A percentile compares a stretch with the other conserved stretches of the same genome.
Conservation (phyloP, 2,113 vertebrate species). For the Redunca redunca region DNA sequence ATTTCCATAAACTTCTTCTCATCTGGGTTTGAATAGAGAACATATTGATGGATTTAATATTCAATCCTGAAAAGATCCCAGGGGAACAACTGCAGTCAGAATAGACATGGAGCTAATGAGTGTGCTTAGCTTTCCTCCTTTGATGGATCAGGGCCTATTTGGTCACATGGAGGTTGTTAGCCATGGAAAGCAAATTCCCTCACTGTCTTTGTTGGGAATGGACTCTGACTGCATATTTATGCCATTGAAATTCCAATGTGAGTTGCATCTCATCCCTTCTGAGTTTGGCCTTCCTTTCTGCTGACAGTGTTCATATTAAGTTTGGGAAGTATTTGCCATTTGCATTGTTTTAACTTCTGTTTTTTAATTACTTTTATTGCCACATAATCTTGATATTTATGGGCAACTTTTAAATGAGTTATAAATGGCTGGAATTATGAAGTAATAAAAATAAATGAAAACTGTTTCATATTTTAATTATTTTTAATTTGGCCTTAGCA, state of each 20-base stretch:
- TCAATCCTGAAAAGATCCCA: background rate
- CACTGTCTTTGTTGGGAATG: background rate
- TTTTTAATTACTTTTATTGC: conserved; percentile 66
- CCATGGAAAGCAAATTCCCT: background rate
- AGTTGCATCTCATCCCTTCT: background rate
- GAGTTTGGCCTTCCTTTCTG: background rate
- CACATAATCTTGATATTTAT: conserved; percentile 60
- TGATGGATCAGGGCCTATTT: background rate
- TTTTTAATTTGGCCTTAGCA: conserved; percentile 69
- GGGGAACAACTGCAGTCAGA: background rate
- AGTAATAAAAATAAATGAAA: conserved; percentile 68
- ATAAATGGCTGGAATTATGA: conserved; percentile 60
- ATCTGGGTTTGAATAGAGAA: background rate
- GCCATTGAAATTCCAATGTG: background rate
- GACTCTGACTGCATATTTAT: background rate
- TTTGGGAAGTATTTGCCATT: conserved; percentile 42
- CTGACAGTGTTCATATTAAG: conserved; percentile 21
- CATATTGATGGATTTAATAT: background rate
- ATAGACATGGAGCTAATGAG: background rate
- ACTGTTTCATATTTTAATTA: conserved; percentile 59
- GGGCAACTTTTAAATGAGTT: conserved; percentile 57
- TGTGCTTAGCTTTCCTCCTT: background rate
- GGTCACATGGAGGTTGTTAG: background rate
- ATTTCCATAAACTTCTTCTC: background rate
- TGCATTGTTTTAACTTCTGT: conserved; percentile 62